Conservation (phyloP, 2,113 vertebrate genomes). For the Oreamnos americanus region DNA sequence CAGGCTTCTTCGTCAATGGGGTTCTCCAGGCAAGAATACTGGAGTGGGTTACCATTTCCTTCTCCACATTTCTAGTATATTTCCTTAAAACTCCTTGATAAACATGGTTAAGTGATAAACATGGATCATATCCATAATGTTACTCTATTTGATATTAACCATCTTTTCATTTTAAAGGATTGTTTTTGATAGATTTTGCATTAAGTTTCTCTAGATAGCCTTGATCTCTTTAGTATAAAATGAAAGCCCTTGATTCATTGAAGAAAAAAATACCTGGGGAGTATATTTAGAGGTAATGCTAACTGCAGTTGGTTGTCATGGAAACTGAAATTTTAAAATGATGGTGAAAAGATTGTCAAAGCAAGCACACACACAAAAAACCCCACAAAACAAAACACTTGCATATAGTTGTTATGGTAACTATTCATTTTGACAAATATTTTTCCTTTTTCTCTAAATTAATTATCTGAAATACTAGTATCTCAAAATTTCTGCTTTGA, state of each 20-base stretch:
- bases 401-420: constrained; percentile 80
- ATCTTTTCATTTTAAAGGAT: constrained; percentile 4
- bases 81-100: constrained; percentile 50
- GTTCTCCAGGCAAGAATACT: no score
- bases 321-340: constrained; percentile 77
- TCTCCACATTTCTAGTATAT: neutral
- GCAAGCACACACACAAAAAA: neutral
- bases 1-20: no score
- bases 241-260: constrained; percentile 57
- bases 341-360: constrained; percentile 72
- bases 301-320: constrained; percentile 77
- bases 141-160: neutral
- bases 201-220: constrained; percentile 50
- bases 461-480: constrained; percentile 45
- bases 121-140: neutral
- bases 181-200: constrained; percentile 44
- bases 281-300: constrained; percentile 65
- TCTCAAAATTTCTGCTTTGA: neutral
- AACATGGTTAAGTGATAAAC: neutral
- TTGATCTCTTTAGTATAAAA: constrained; percentile 58
- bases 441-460: constrained; percentile 51
- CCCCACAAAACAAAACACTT: constrained; percentile 9
- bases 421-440: constrained; percentile 62
- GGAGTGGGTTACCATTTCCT: no score
- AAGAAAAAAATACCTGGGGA: constrained; percentile 55